Base-by-base conservation (phyloP, 2,888 invertebrate species). In the Xestia ashworthii region DNA sequence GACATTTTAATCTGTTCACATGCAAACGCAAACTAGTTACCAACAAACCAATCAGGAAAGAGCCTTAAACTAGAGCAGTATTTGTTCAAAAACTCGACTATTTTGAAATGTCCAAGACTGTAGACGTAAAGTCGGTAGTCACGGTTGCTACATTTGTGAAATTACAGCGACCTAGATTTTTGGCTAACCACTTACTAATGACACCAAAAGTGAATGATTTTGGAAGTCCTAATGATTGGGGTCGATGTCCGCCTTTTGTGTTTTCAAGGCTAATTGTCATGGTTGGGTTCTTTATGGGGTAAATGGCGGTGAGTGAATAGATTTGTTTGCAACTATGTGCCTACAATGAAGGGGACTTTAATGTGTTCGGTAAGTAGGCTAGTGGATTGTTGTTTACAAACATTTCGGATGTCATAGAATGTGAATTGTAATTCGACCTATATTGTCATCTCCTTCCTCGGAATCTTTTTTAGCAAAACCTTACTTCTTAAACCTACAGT, bases 131-230 rank as follows among this genome's bases (percentile, higher is more conserved):
- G 60, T 69, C 60, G 55, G 50, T 72, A 87, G 86, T 87, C 89
- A 91, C 91, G 90, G 81, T 86, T 72, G 79, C 82, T 81, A 87
- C 85, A 89, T 90, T 90, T 84, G 84, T 86, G 87, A 88, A 91
- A 91, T 91, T 88, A 85, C 77, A 74, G 58, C 84, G 90, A 85
- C 89, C 87, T 71, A 90, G 83, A 80, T 81, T 87, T 90, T 72
- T 74, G 71, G 74, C 79, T 81, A 81, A 83, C 75, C 50, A 83
- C 73, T 76, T 74, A 65, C 80, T 87, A 82, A 88, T 88, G 82
- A 84, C 68, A 76, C 69, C 80, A 80, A 84, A 80, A 84, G 66
- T 73, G 80, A 83, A 86, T 83, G 75, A 83, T 80, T 84, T 75
- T 80, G 65, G 64, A 73, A 72, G 53, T 67, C 48, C 76, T 87